A percentile compares a stretch with the other conserved stretches of the same genome.
Evolutionary conservation across 2,888 invertebrate species (phyloP).

Genomic region (Lycia hirtaria): DNA sequence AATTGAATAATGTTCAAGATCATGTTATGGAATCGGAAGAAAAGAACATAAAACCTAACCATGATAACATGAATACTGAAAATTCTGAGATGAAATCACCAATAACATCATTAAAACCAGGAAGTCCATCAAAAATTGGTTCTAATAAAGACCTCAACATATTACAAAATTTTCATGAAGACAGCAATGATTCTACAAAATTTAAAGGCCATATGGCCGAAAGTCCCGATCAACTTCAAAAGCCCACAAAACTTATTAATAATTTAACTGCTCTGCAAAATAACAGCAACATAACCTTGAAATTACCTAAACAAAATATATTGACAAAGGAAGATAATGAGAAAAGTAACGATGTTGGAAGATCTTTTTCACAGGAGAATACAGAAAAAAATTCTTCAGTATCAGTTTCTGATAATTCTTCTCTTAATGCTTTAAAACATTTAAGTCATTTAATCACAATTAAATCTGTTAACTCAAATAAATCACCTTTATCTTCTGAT

Average conservation of each 20-base stretch:
- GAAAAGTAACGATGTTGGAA: neutral
- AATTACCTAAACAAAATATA: slow-evolving; percentile 21
- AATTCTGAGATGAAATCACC: slow-evolving; percentile 1
- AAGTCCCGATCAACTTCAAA: neutral
- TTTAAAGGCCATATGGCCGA: slow-evolving; percentile 13
- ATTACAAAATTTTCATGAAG: slow-evolving; percentile 8
- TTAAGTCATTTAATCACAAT: slow-evolving; percentile 48
- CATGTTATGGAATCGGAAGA: neutral
- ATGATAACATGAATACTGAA: slow-evolving; percentile 4
- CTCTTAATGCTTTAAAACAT: slow-evolving; percentile 38
- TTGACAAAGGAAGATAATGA: slow-evolving; percentile 6
- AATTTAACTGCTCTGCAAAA: slow-evolving; percentile 27
- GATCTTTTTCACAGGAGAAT: slow-evolving; percentile 9
- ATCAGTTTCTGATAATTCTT: slow-evolving; percentile 23
- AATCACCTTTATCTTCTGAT: slow-evolving; percentile 31
- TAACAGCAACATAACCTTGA: slow-evolving; percentile 34
- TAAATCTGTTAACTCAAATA: slow-evolving; percentile 56
- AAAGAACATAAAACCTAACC: neutral
- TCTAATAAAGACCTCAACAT: neutral
- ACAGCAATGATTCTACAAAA: slow-evolving; percentile 29
- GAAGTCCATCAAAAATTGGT: slow-evolving; percentile 7
- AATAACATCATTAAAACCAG: slow-evolving; percentile 1
- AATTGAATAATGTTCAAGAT: neutral
- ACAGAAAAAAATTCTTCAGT: slow-evolving; percentile 15
- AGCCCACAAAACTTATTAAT: slow-evolving; percentile 8